These are phyloP conservation scores for Neuroterus valhalla DNA, from an alignment of 1,140 invertebrate genomes.

Conservation along the genomic window DNA sequence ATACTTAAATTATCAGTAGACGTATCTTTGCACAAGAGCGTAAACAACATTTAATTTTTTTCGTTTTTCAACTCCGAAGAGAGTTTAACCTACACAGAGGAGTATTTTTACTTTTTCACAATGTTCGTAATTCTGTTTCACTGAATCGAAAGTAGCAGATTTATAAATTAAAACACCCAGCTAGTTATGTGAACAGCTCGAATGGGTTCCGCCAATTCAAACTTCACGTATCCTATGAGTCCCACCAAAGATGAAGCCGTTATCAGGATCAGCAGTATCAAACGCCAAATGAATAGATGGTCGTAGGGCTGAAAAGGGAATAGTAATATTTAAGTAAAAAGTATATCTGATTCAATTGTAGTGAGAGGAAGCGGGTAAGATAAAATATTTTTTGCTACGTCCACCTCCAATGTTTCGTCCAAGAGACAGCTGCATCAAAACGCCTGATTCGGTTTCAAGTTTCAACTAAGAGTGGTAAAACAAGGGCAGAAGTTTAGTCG, in stretches of 20 bases:
- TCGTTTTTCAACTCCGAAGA: background rate
- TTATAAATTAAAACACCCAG: conserved; percentile 65
- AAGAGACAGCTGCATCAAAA: no score
- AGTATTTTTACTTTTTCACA: conserved; percentile 27
- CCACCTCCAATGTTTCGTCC: no score
- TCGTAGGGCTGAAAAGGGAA: conserved; percentile 77
- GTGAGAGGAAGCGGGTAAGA: no score
- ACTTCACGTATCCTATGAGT: conserved; percentile 74
- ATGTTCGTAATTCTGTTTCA: background rate
- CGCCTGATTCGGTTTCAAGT: no score
- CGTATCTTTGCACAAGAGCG: background rate
- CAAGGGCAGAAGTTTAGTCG: no score
- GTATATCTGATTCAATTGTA: no score
- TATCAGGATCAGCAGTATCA: conserved; percentile 73
- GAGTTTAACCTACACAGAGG: background rate
- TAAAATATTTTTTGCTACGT: no score
- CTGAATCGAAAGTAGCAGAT: background rate
- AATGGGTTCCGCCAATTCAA: conserved; percentile 72
- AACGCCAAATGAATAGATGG: conserved; percentile 76
- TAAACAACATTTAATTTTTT: background rate
- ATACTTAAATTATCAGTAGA: background rate
- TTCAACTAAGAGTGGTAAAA: no score
- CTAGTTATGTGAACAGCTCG: conserved; percentile 68
- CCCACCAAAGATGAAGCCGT: conserved; percentile 71
- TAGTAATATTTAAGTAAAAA: background rate